Evolutionary conservation across 2,888 invertebrate species (phyloP), one percentile per base, ranked within the genome.

Genomic region (Homarus gammarus): DNA sequence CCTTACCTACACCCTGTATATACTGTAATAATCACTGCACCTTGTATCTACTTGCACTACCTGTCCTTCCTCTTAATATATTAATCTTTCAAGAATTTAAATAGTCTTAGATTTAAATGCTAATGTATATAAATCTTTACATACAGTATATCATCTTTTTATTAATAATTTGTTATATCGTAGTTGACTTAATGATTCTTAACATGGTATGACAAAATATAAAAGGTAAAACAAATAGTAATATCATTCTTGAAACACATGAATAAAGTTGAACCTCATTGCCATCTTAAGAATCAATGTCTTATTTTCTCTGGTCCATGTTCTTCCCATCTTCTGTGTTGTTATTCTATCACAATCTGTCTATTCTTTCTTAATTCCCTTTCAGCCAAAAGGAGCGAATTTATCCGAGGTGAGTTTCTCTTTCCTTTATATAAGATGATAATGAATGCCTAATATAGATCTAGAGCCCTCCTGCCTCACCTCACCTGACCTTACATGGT

Each of bases 371-470:
- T 73, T 64, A 56, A 84, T 84, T 84, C 77, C 73, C 75, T 84
- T 84, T 51, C 84, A 84, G 84, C 84, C 84, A 40, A 84, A 84
- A 38, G 84, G 84, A 75, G 84, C 38, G 75, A 84, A 84, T 77
- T 84, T 84, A 64, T 61, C 77, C n/a, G 84, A 84, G 84, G 84
- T 84, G 84, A 84, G 84, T 84, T 70, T 44, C 44, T 10, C 64
- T 64, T 81, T 70, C 70, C 49, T 70, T 56, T 81, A 61, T 64
- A 40, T 40, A 70, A 68, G 44, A 77, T 33, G 38, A 56, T n/a
- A 31, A 33, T 78, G 56, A 40, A 78, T 51, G 78, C 51, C 56
- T 18, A 78, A 56, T 3, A 56, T 56, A 56, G 56, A 56, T 56
- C 0, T 56, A 49, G 56, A 3, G 56, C 56, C 56, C 18, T 18